phyloP scores from a whole-genome alignment of 2,888 invertebrate genomes.

The Coleophora flavipennella region DNA sequence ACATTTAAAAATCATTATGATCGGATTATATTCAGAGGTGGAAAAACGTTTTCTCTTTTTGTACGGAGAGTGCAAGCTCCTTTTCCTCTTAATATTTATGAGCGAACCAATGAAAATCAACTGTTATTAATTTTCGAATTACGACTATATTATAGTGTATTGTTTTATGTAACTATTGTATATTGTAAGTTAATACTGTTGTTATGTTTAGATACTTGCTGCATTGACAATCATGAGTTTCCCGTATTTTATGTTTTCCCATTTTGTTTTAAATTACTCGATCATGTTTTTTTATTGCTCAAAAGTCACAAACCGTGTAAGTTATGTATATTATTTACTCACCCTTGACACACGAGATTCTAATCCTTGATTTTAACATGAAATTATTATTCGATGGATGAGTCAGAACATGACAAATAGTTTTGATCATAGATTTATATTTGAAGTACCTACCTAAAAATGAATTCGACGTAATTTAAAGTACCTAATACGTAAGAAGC shows the following conservation, averaged over 20 bases:
- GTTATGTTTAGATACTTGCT: too few species aligned
- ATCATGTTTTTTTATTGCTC: slow-evolving; percentile 36
- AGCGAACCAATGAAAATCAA: slow-evolving; percentile 1
- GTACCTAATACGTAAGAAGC: too few species aligned
- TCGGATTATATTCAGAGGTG: too few species aligned
- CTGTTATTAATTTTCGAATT: background rate
- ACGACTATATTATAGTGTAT: slow-evolving; percentile 2
- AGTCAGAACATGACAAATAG: background rate
- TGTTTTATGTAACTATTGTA: slow-evolving; percentile 12
- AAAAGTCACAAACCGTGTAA: slow-evolving; percentile 40
- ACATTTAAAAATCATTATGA: too few species aligned
- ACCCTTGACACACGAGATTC: too few species aligned
- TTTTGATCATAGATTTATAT: slow-evolving; percentile 3
- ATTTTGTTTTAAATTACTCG: slow-evolving; percentile 23
- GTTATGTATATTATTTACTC: slow-evolving; percentile 22
- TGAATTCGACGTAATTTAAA: too few species aligned
- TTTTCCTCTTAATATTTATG: background rate
- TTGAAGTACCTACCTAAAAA: too few species aligned
- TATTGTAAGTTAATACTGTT: background rate
- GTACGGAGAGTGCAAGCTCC: too few species aligned
- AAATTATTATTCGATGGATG: too few species aligned
- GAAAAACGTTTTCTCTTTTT: too few species aligned
- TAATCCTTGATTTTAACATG: too few species aligned
- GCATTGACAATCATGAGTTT: slow-evolving; percentile 15
- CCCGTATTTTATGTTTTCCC: slow-evolving; percentile 10